phyloP scores from a whole-genome alignment of 2,113 vertebrate species.

The Ochotona princeps region DNA sequence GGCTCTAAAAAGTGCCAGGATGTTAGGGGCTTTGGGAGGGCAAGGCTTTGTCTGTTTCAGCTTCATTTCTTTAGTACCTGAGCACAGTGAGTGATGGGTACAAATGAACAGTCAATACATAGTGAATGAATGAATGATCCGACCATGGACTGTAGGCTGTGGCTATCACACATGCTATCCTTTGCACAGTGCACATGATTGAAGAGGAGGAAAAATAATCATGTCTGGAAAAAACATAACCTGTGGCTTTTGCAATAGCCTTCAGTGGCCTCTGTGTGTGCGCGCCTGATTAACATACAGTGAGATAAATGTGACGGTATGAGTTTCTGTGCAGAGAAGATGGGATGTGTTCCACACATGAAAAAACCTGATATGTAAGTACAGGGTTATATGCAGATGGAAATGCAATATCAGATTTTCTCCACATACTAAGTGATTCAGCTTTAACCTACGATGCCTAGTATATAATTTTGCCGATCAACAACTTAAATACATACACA shows the following conservation, averaged over 20 bases:
- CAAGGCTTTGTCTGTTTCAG: background rate
- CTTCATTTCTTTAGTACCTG: background rate
- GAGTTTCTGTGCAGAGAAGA: background rate
- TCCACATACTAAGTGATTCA: background rate
- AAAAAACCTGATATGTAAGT: background rate
- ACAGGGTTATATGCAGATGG: background rate
- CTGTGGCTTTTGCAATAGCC: background rate
- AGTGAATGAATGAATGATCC: constrained; percentile 11
- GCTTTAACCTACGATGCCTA: background rate
- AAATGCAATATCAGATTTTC: constrained; percentile 41
- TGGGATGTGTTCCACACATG: background rate
- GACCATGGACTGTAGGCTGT: background rate
- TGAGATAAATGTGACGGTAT: background rate
- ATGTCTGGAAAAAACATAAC: background rate
- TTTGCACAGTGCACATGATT: background rate
- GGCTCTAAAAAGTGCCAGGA: background rate
- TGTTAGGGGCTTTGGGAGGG: background rate
- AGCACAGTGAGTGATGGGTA: background rate
- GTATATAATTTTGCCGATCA: no score
- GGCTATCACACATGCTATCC: background rate
- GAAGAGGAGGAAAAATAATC: constrained; percentile 5
- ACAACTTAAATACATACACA: no score
- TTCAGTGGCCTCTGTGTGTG: background rate
- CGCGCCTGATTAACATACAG: background rate
- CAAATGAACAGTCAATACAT: background rate